phyloP scores from a whole-genome alignment of 1,140 invertebrate genomes.

The Pemphigus obesinymphae region DNA sequence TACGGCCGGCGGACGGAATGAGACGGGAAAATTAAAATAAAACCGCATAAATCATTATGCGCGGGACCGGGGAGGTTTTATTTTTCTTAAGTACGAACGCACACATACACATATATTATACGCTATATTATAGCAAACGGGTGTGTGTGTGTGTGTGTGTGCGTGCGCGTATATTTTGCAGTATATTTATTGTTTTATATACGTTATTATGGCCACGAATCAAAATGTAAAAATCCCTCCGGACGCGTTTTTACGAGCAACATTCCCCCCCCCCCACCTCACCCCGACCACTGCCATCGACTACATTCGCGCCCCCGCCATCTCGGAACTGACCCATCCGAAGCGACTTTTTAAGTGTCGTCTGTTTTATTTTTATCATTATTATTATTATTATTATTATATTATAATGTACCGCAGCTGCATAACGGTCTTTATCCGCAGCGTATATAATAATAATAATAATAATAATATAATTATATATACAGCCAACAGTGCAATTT shows the following conservation, averaged over 20 bases:
- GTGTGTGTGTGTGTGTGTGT: not conserved
- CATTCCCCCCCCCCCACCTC: not conserved
- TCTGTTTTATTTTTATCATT: slow-evolving; percentile 5
- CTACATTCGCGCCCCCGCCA: not conserved
- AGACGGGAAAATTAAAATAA: slow-evolving; percentile 38
- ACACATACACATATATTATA: not conserved
- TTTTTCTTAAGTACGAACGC: slow-evolving; percentile 7
- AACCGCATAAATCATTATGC: slow-evolving; percentile 32
- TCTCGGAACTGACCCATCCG: not conserved
- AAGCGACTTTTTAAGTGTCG: slow-evolving; percentile 4
- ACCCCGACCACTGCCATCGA: not conserved
- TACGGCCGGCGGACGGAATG: not conserved
- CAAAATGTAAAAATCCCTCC: slow-evolving; percentile 35
- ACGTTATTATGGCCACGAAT: slow-evolving; percentile 27
- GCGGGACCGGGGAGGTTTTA: slow-evolving; percentile 15
- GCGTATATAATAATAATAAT: no score
- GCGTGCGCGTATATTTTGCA: not conserved
- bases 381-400: not conserved
- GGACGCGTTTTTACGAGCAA: slow-evolving; percentile 24
- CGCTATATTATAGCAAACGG: no score
- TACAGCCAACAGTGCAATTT: no score
- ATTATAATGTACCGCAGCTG: not conserved
- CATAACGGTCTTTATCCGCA: not conserved
- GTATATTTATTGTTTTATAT: slow-evolving; percentile 24
- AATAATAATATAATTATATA: no score